Base-by-base conservation (phyloP, 1,140 invertebrate genomes). In the Hypsibius dujardini region DNA sequence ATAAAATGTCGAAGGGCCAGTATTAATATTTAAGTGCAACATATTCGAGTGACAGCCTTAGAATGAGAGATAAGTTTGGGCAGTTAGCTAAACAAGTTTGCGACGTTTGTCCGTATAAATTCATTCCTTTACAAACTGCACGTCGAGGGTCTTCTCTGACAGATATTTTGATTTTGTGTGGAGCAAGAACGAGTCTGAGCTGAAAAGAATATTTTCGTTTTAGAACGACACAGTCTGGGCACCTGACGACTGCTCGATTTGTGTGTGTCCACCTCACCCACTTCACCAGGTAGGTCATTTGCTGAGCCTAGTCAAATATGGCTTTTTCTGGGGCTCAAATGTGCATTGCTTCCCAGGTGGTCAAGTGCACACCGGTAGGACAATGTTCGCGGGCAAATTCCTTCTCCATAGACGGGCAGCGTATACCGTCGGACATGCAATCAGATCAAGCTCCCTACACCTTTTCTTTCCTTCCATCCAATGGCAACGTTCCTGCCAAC, bases 341-440 rank as follows among this genome's bases (percentile, higher is more conserved):
- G 28, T 28, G 28, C 28, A 28, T 28, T 28, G 28, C 28, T 28
- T 28, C 28, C 28, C 28, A 28, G 28, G 28, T 28, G 28, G 62
- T 67, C 12, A 67, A 67, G 42, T 67, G 62, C 42, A 67, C 62
- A 42, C 12, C 62, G 12, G 12, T 67, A 42, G 62, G 62, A 67
- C 12, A 67, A 42, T 67, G 62, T 42, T 7, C 45, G 12, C 62
- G 62, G 3, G 12, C 12, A 7, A 56, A n/a, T 56, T 56, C n/a
- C 50, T n/a, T 56, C 50, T n/a, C 50, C 62, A 12, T 67, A 42
- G 62, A 67, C 62, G 3, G 7, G 50, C 50, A 45, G 3, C 62
- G 42, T 3, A 67, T 42, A 12, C 7, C 12, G 12, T 12, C 12
- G 12, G 62, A 67, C 12, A 67, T 67, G 62, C 62, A 67, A 42